Evolutionary conservation across 2,797 vertebrate genomes (phyloP), one percentile per base, ranked within the genome.

Genomic region (Lateolabrax maculatus): DNA sequence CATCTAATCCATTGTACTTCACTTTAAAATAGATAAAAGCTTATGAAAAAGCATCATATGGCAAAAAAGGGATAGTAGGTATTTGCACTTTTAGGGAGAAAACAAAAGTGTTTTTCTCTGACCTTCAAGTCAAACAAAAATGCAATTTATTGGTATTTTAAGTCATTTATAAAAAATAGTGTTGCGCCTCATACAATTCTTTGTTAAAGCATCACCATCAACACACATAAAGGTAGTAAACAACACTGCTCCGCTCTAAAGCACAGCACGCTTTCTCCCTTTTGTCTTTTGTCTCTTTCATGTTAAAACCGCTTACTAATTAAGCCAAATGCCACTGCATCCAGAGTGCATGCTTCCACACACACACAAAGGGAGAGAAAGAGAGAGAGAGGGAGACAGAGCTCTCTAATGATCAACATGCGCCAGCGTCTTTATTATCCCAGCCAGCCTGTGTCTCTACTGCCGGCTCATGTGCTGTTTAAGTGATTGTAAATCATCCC

Each of bases 401-500:
- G 84, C 77, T 79, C 87, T 91, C 89, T 93, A 92, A 94, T 93
- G 92, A 94, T 91, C 88, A 91, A 85, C 89, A 87, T 44, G 89
- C 81, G 60, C 86, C 88, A 89, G 91, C 55, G 66, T 92, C 93
- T 92, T 93, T 93, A 94, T 93, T 91, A 93, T 90, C 89, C 78
- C 82, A 79, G 75, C 83, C 81, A 77, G 86, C 61, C 87, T 75
- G 85, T 90, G 87, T 92, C 86, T 91, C 87, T 80, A 18, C 82
- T 85, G 86, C 82, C 61, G 78, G 70, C 77, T 85, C 85, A 36
- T 75, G 85, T 81, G 88, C 83, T 86, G 90, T 91, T 93, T 91
- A 93, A 93, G 87, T 91, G 82, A 84, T 88, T 91, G 89, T 95
- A 95, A 95, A 95, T 95, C 95, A 94, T 89, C 84, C 86, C 76